Evolutionary conservation across 2,113 vertebrate species (phyloP).

Genomic region (Rhinogobius similis): DNA sequence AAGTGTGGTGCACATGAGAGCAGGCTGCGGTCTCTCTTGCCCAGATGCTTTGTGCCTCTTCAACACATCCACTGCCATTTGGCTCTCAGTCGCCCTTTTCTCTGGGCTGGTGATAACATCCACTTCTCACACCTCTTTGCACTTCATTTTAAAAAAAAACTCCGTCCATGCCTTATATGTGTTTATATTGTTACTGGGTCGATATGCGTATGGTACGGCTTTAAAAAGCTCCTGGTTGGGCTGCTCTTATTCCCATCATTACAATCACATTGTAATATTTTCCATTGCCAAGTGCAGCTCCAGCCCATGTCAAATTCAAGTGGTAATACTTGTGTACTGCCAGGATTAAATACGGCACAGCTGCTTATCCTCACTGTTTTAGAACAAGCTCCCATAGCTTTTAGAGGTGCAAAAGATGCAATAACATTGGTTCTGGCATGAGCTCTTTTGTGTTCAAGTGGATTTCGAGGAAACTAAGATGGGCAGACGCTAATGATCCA

Average conservation of each 20-base stretch:
- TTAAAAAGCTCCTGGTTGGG: constrained; percentile 36
- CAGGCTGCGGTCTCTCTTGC: constrained; percentile 16
- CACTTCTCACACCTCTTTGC: constrained; percentile 37
- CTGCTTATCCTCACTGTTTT: constrained; percentile 26
- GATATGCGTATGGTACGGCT: neutral
- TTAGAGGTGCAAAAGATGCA: constrained; percentile 5
- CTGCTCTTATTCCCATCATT: constrained; percentile 18
- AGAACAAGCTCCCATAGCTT: neutral
- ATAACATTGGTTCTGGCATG: neutral
- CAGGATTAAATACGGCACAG: constrained; percentile 26
- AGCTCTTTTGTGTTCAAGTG: constrained; percentile 1
- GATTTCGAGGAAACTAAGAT: neutral
- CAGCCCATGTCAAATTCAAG: constrained; percentile 38
- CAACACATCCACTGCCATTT: constrained; percentile 31
- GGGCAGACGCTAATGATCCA: neutral
- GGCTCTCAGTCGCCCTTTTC: constrained; percentile 31
- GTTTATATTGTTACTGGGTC: neutral
- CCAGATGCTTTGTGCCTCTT: constrained; percentile 50
- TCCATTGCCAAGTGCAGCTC: constrained; percentile 16
- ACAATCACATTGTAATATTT: constrained; percentile 39
- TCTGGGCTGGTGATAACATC: constrained; percentile 38
- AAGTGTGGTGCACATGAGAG: constrained; percentile 22
- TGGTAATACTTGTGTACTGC: neutral
- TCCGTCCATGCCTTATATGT: neutral
- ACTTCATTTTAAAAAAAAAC: neutral